Conservation (phyloP, 2,113 vertebrate species). For the Erinaceus europaeus region DNA sequence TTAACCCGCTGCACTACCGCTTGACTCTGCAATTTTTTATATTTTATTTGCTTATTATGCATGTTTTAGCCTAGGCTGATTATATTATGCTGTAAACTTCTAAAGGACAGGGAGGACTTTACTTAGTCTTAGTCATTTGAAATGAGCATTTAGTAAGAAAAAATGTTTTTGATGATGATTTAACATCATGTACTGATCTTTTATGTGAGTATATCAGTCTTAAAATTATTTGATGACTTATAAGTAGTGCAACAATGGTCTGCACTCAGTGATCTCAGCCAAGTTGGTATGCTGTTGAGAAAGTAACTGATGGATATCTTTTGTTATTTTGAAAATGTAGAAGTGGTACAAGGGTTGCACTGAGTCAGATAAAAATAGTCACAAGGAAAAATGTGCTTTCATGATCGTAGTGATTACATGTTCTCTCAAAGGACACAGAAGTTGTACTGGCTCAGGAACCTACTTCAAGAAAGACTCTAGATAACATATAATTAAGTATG, state of each 20-base stretch:
- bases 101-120: not conserved
- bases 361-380: not conserved
- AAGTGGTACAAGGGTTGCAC: not conserved
- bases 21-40: too few species aligned
- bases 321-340: constrained; percentile 13
- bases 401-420: not conserved
- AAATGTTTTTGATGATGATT: constrained; percentile 40
- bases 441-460: not conserved
- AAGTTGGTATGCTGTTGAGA: constrained; percentile 6
- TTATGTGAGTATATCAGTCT: constrained; percentile 21
- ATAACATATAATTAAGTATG: not conserved
- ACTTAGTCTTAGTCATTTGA: not conserved
- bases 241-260: not conserved
- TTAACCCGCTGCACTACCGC: too few species aligned
- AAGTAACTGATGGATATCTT: not conserved
- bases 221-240: constrained; percentile 14
- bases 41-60: not conserved
- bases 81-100: constrained; percentile 19
- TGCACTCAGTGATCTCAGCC: not conserved
- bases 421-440: not conserved
- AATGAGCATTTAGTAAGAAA: constrained; percentile 29
- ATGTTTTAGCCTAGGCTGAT: not conserved
- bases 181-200: constrained; percentile 35
- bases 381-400: not conserved
- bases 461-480: not conserved